Evolutionary conservation across 2,797 vertebrate species (phyloP).

Genomic region (Avahi laniger): DNA sequence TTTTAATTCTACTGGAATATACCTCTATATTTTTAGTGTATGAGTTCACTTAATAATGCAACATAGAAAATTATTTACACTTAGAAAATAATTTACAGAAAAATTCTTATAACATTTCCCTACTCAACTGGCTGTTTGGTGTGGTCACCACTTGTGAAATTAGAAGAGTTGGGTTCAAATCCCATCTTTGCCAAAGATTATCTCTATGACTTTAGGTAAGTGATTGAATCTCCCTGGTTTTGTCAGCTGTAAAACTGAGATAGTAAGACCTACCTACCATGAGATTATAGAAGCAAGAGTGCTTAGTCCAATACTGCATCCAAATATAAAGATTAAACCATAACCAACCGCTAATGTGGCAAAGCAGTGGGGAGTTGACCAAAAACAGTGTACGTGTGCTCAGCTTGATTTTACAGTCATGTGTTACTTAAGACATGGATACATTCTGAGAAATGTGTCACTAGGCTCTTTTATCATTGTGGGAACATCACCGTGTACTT

Average conservation of each 20-base stretch:
- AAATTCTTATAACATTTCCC: neutral
- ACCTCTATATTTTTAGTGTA: neutral
- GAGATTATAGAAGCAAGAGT: neutral
- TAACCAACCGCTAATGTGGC: neutral
- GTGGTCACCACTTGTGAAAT: neutral
- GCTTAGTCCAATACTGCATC: neutral
- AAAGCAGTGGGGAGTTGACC: neutral
- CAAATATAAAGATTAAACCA: neutral
- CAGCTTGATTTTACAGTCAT: neutral
- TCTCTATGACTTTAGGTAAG: neutral
- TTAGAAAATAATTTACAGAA: slow-evolving; percentile 4
- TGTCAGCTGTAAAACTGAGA: neutral
- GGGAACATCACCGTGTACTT: neutral
- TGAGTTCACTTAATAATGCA: neutral
- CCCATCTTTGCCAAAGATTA: neutral
- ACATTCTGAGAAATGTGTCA: neutral
- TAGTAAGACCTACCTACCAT: neutral
- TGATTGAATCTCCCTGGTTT: neutral
- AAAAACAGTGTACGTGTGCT: neutral
- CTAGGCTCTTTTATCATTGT: neutral
- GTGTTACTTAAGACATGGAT: neutral
- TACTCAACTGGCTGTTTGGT: neutral
- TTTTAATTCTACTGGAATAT: neutral
- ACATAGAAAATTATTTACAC: neutral
- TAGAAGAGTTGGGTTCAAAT: slow-evolving; percentile 3